phyloP scores from a whole-genome alignment of 2,797 vertebrate genomes.

The Eulemur albifrons region DNA sequence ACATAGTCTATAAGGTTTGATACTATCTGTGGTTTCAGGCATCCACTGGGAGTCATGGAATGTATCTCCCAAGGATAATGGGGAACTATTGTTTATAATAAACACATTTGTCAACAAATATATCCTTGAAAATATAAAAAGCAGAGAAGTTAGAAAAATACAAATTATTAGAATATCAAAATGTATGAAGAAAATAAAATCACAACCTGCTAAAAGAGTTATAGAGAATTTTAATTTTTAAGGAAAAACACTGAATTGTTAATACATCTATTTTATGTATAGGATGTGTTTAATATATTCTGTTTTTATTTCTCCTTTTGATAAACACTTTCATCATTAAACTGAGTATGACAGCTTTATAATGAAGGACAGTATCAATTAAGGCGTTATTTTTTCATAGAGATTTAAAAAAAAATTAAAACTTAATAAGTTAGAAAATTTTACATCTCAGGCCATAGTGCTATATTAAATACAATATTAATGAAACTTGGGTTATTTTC shows the following conservation, averaged over 20 bases:
- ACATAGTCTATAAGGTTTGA: background rate
- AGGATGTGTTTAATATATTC: background rate
- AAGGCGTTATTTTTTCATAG: background rate
- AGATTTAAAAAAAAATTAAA: background rate
- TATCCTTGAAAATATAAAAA: background rate
- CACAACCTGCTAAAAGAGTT: background rate
- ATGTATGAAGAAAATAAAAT: background rate
- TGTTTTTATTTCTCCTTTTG: background rate
- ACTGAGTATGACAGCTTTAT: background rate
- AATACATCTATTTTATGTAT: background rate
- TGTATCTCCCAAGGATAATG: background rate
- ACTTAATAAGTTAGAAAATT: background rate
- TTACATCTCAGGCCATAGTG: background rate
- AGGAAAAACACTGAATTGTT: background rate
- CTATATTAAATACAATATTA: background rate
- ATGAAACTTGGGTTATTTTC: background rate
- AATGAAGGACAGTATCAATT: fast-evolving
- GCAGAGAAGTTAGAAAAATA: background rate
- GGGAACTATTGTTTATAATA: background rate
- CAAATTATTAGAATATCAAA: background rate
- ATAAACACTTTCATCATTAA: background rate
- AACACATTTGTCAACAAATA: background rate
- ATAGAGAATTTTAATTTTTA: background rate
- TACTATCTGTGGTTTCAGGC: background rate
- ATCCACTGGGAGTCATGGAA: background rate